Evolutionary conservation across 37 sponge, comb jelly and placozoan genomes (phyloP), one percentile per base, ranked within the genome.

Genomic region (Petrosia ficiformis): DNA sequence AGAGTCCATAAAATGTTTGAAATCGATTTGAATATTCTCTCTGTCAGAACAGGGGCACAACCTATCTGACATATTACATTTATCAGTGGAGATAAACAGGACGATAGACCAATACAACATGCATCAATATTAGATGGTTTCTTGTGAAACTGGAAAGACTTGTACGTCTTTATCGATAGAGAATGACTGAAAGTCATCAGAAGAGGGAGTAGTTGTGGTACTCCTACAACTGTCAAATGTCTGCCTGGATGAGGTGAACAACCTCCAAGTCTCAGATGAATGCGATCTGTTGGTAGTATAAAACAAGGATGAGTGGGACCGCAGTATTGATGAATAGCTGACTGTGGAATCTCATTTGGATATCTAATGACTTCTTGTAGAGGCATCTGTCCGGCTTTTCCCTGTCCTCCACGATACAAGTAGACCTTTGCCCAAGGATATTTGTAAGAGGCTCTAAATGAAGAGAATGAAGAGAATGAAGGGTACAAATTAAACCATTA

Each of bases 291-390:
- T 22, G 98, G 98, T 31, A 97, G 71, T 73, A 92, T 26, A 25
- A 84, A 75, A 35, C 93, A 69, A 8, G 95, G 93, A 63, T 91
- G 89, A 19, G 52, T 43, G n/a, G 78, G 66, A n/a, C 88, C 84
- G 72, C 82, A 84, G 76, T 80, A 90, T 42, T 80, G 85, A 39
- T 78, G 57, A 16, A 65, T 61, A 4, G 86, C 40, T 22, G 79
- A 78, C 1, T 80, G 77, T 39, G 71, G 56, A 36, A 84, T 72
- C 66, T 83, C 81, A 42, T 84, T 83, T 38, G 98, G 98, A 76
- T 94, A 97, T 48, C 90, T 89, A 26, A 79, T 74, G 34, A 97
- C 93, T 59, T 97, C 98, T 52, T 87, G 90, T 16, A 89, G 57
- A 58, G 86, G 90, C 31, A 81, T 79, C n/a, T 75, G 52, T 37